A percentile compares a stretch with the other conserved stretches of the same genome.
Evolutionary conservation across 2,888 invertebrate genomes (phyloP).

Genomic region (Ceratothoa steindachneri): DNA sequence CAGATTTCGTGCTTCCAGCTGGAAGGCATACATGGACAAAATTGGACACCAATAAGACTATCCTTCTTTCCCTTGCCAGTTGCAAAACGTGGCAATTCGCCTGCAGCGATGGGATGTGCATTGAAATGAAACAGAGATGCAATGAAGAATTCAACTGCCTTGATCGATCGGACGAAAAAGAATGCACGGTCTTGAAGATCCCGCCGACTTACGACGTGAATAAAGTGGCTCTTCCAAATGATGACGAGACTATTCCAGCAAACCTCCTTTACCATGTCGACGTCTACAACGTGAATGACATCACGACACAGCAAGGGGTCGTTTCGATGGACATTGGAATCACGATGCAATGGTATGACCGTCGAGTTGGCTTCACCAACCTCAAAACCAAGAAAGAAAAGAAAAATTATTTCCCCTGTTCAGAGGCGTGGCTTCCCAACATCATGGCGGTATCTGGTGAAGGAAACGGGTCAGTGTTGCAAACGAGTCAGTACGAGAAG

Average conservation of each 20-base stretch:
- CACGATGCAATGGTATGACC: slow-evolving; percentile 21
- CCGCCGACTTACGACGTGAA: neutral
- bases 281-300: slow-evolving; percentile 15
- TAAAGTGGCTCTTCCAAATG: neutral
- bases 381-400: slow-evolving; percentile 18
- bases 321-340: slow-evolving; percentile 15
- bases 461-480: slow-evolving; percentile 15
- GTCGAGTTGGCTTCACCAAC: slow-evolving; percentile 12
- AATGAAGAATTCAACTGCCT: slow-evolving; percentile 16
- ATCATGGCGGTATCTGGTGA: slow-evolving; percentile 14
- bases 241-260: neutral
- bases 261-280: slow-evolving; percentile 13
- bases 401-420: slow-evolving; percentile 21
- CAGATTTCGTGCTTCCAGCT: slow-evolving; percentile 19
- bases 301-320: slow-evolving; percentile 13
- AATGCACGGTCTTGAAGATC: slow-evolving; percentile 11
- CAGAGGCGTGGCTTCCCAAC: slow-evolving; percentile 16
- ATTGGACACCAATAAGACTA: neutral
- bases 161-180: slow-evolving; percentile 16
- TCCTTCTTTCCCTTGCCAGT: slow-evolving; percentile 17
- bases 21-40: slow-evolving; percentile 24
- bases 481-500: slow-evolving; percentile 9
- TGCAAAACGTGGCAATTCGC: slow-evolving; percentile 34
- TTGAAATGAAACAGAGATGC: slow-evolving; percentile 9
- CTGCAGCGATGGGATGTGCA: slow-evolving; percentile 30